Evolutionary conservation across 2,888 invertebrate genomes (phyloP), one percentile per base, ranked within the genome.

Genomic region (Pollenia angustigena): DNA sequence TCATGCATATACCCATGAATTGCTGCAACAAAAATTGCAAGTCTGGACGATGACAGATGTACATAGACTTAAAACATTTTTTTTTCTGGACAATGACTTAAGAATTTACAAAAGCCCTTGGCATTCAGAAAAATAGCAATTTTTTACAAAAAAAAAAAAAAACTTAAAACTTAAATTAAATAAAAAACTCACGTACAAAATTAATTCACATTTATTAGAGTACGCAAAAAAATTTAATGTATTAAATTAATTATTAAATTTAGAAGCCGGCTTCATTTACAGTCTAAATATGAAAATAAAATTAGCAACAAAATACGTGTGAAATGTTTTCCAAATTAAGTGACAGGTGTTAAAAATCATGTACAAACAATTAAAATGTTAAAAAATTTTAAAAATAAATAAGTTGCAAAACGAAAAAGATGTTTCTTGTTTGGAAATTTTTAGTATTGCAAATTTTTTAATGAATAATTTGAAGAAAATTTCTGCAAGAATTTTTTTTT

Each of bases 281-380:
- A 56, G 18, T 56, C 62, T 11, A 48, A 64, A 64, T 46, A 64
- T 23, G 32, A 46, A 18, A 62, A 40, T 11, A 46, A 44, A 42
- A 12, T 42, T 40, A 71, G 18, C 40, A 32, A 32, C 4, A 52
- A 56, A 23, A 64, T 12, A 46, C 58, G 56, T 78, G 16, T 4
- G 23, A 40, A 60, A 14, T 42, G 23, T 56, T 71, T 44, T 12
- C 62, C 44, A 80, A 71, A 54, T 48, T 79, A 42, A 40, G 40
- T 32, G 40, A 58, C 56, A 68, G 56, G 56, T 56, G 56, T 68
- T 40, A n/a, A 68, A 68, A 6, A 68, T 16, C 50, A n/a, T 50
- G 11, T n/a, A 12, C 32, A 68, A 40, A 40, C 16, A 52, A n/a
- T 11, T 52, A 10, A 50, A 68, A 12, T 66, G 14, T 66, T 66